phyloP scores from a whole-genome alignment of 53 echinoderm and acorn worm genomes.

The Temnopleurus reevesii region DNA sequence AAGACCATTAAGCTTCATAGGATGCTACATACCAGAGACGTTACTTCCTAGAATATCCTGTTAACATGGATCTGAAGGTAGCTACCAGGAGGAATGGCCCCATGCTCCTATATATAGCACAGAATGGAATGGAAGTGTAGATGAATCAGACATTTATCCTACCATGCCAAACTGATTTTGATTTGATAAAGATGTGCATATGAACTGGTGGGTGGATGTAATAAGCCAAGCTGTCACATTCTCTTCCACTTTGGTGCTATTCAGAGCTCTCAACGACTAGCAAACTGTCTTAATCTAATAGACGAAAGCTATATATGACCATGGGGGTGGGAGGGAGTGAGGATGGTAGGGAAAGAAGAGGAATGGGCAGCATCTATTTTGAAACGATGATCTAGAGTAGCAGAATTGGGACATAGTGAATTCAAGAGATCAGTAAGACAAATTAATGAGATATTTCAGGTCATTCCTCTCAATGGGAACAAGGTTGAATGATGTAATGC shows the following conservation, averaged over 20 bases:
- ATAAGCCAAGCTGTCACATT: slow-evolving; percentile 36
- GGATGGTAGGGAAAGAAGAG: background rate
- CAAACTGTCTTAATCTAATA: slow-evolving; percentile 46
- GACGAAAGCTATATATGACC: slow-evolving; percentile 14
- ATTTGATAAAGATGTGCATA: slow-evolving; percentile 54
- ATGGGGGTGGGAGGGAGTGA: background rate
- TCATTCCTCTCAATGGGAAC: too few species aligned
- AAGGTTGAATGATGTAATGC: too few species aligned
- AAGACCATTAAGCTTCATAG: slow-evolving; percentile 12
- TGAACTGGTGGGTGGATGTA: slow-evolving; percentile 38
- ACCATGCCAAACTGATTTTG: slow-evolving; percentile 50
- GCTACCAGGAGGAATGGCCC: background rate
- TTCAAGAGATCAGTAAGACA: background rate
- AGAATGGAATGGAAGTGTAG: background rate
- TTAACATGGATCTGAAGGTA: background rate
- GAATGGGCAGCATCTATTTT: background rate
- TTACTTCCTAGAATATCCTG: slow-evolving; percentile 4
- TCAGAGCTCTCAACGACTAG: slow-evolving; percentile 14
- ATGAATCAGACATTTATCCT: slow-evolving; percentile 31
- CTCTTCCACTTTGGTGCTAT: slow-evolving; percentile 29
- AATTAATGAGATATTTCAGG: too few species aligned
- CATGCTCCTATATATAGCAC: background rate
- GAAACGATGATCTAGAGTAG: background rate
- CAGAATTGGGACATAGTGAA: background rate
- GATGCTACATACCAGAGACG: background rate